phyloP scores from a whole-genome alignment of 2,888 invertebrate genomes.

The Conistra vaccinii region DNA sequence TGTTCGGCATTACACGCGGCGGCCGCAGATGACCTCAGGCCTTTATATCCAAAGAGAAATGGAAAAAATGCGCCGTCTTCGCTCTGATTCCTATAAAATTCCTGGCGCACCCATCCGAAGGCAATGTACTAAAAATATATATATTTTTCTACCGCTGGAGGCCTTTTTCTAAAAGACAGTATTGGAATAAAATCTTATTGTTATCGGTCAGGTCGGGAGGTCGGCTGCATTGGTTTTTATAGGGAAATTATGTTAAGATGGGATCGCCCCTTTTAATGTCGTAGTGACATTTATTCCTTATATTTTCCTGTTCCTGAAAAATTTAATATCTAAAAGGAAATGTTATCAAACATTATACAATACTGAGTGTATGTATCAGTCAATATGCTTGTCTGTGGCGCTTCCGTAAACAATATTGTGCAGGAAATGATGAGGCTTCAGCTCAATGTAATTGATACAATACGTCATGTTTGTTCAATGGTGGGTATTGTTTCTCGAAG shows the following conservation, averaged over 20 bases:
- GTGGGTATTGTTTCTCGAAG: neutral
- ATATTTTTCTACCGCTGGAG: conserved; percentile 19
- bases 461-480: conserved; percentile 8
- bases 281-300: conserved; percentile 32
- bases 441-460: conserved; percentile 31
- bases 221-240: conserved; percentile 43
- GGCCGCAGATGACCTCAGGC: conserved; percentile 60
- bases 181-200: conserved; percentile 65
- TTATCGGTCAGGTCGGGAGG: conserved; percentile 47
- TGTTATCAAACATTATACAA: neutral
- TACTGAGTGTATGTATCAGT: neutral
- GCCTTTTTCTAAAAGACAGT: conserved; percentile 44
- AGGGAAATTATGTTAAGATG: conserved; percentile 50
- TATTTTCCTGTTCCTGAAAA: conserved; percentile 16
- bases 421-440: conserved; percentile 25
- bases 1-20: conserved; percentile 51
- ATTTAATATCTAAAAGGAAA: neutral
- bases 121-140: conserved; percentile 48
- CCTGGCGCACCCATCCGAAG: conserved; percentile 36
- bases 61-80: conserved; percentile 52
- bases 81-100: conserved; percentile 64
- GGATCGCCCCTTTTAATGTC: conserved; percentile 15
- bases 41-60: conserved; percentile 52
- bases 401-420: conserved; percentile 24
- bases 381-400: conserved; percentile 7